Conservation (phyloP, 2,113 vertebrate species). For the Danionella cerebrum region DNA sequence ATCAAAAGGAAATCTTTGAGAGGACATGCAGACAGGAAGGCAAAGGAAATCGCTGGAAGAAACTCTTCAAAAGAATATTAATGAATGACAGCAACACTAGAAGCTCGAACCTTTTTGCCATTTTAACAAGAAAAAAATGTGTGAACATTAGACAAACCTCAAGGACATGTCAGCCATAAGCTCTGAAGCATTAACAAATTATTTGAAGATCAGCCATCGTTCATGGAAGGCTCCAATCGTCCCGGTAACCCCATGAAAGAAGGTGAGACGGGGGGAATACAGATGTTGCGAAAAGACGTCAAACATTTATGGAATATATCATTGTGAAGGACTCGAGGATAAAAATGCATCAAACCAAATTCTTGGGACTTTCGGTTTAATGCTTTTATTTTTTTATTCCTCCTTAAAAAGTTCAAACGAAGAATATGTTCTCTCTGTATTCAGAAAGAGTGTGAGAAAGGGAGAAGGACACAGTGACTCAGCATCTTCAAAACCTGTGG, state of each 20-base stretch:
- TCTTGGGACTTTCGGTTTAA: too few species aligned
- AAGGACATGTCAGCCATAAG: conserved; percentile 5
- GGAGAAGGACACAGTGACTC: too few species aligned
- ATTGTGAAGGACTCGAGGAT: too few species aligned
- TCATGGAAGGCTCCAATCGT: not conserved
- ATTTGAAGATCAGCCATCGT: not conserved
- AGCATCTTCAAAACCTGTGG: too few species aligned
- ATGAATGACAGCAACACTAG: conserved; percentile 22
- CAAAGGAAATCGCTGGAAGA: not conserved
- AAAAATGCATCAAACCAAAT: too few species aligned
- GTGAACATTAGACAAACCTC: not conserved
- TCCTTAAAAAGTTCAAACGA: too few species aligned
- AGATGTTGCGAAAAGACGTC: not conserved
- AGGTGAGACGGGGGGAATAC: not conserved
- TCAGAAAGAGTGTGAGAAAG: too few species aligned
- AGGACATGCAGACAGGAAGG: conserved; percentile 15
- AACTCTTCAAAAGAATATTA: conserved; percentile 25
- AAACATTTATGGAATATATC: too few species aligned
- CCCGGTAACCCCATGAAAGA: not conserved
- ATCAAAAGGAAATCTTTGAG: conserved; percentile 11
- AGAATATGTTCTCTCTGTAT: too few species aligned
- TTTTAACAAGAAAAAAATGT: not conserved
- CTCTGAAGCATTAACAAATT: not conserved
- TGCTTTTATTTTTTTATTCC: too few species aligned
- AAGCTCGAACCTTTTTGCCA: not conserved